Conservation (phyloP, 2,113 vertebrate genomes). For the Prionailurus viverrinus region DNA sequence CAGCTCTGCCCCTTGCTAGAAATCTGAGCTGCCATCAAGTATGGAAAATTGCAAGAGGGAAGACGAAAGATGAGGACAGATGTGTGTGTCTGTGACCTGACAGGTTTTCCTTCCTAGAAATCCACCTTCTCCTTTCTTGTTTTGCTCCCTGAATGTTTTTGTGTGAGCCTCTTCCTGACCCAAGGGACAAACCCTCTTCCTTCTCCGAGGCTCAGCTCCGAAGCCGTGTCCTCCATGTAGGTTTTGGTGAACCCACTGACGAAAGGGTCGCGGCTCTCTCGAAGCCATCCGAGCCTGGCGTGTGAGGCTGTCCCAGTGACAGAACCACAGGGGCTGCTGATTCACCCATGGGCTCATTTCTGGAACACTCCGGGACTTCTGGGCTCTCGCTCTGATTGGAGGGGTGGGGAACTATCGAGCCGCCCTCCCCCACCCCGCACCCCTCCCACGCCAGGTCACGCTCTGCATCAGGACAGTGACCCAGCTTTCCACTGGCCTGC, state of each 20-base stretch:
- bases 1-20: not conserved
- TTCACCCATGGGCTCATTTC: not conserved
- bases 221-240: not conserved
- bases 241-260: not conserved
- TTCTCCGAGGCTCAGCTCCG: not conserved
- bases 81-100: not conserved
- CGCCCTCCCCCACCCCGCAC: not conserved
- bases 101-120: not conserved
- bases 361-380: not conserved
- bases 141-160: not conserved
- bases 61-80: not conserved
- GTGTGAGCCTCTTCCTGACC: not conserved
- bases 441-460: not conserved
- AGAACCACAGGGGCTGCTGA: not conserved
- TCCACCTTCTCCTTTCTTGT: not conserved
- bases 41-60: not conserved
- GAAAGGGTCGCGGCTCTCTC: not conserved
- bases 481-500: not conserved
- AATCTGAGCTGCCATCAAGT: not conserved
- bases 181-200: not conserved
- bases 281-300: fast-evolving
- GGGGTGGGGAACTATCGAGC: not conserved
- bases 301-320: too few relatives aligned
- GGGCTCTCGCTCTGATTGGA: not conserved
- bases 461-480: not conserved